phyloP scores from a whole-genome alignment of 2,888 invertebrate genomes.

The Palloptera scutellata region DNA sequence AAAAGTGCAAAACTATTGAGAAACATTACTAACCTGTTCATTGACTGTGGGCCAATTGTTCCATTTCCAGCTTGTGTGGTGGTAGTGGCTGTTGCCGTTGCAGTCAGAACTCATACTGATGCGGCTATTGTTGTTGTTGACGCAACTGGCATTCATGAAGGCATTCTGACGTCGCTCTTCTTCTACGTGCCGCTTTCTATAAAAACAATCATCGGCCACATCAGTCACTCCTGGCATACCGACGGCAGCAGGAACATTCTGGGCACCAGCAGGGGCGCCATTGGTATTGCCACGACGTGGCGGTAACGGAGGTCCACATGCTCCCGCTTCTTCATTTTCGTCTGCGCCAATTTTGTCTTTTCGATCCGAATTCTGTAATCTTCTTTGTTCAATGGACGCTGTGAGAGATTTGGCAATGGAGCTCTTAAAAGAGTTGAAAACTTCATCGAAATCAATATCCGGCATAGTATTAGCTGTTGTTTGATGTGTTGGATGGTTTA shows the following conservation, averaged over 20 bases:
- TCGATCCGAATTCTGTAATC: constrained; percentile 63
- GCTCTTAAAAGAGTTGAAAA: constrained; percentile 67
- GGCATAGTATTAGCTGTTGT: constrained; percentile 27
- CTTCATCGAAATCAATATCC: constrained; percentile 62
- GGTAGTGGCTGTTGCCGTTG: constrained; percentile 36
- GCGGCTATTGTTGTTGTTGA: constrained; percentile 28
- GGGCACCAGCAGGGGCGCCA: constrained; percentile 14
- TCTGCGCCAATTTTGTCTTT: constrained; percentile 38
- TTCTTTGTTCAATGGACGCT: constrained; percentile 47
- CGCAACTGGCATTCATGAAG: too few relatives aligned
- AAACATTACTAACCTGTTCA: constrained; percentile 55
- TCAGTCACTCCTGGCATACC: constrained; percentile 31
- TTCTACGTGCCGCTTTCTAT: constrained; percentile 4
- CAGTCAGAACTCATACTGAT: constrained; percentile 38
- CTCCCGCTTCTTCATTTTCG: constrained; percentile 32
- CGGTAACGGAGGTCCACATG: constrained; percentile 35
- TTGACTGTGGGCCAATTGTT: constrained; percentile 45
- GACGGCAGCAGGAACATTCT: too few relatives aligned
- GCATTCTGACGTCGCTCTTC: constrained; percentile 27
- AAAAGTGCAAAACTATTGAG: constrained; percentile 41
- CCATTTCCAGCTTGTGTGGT: constrained; percentile 36
- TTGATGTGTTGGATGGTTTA: neutral
- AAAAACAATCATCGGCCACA: too few relatives aligned
- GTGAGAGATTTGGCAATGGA: constrained; percentile 68
- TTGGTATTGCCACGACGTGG: constrained; percentile 43